Percentiles rank a stretch among this genome's conserved stretches.
Conservation (phyloP, 2,888 invertebrate species). For the Smittia aterrima region DNA sequence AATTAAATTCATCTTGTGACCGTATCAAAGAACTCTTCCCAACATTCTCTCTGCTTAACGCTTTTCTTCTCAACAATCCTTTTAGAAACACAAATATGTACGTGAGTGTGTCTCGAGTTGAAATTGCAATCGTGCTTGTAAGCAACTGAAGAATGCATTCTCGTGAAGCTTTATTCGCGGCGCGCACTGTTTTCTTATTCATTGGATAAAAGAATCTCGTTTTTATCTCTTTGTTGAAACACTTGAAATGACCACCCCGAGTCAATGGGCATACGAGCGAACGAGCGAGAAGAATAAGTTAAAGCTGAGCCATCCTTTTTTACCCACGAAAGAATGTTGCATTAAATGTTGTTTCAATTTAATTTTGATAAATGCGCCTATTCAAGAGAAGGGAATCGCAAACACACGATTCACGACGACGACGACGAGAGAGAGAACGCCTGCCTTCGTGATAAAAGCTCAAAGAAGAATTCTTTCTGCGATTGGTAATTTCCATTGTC, state of each 20-base stretch:
- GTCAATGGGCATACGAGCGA: background rate
- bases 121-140: background rate
- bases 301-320: background rate
- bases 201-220: conserved; percentile 15
- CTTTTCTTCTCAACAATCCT: background rate
- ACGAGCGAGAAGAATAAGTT: background rate
- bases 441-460: background rate
- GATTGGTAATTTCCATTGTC: conserved; percentile 25
- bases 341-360: background rate
- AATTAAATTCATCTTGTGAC: too few relatives aligned
- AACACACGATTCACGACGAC: background rate
- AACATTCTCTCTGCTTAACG: background rate
- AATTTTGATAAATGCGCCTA: background rate
- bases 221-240: conserved; percentile 9
- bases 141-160: conserved; percentile 19
- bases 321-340: background rate
- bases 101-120: background rate
- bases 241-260: conserved; percentile 19
- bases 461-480: background rate
- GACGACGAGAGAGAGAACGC: too few relatives aligned
- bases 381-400: background rate
- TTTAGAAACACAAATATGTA: background rate
- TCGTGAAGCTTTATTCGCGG: background rate
- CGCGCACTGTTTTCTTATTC: background rate
- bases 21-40: too few relatives aligned